Conservation (phyloP, 2,888 invertebrate genomes). For the Heliconius hortense region DNA sequence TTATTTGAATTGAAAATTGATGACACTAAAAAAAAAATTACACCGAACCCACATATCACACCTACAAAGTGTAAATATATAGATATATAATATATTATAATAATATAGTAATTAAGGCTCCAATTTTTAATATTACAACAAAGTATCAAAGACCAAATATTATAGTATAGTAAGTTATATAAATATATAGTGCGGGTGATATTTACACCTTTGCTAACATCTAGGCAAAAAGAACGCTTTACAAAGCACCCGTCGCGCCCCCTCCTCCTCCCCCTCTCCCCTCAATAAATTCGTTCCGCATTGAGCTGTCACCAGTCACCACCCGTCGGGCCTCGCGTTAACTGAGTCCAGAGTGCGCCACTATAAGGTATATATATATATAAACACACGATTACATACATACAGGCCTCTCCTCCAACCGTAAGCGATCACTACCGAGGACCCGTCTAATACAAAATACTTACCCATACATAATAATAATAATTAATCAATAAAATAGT, state of each 20-base stretch:
- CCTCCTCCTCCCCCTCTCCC: neutral
- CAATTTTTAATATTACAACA: constrained; percentile 8
- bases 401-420: constrained; percentile 40
- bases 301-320: constrained; percentile 47
- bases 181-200: neutral
- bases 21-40: neutral
- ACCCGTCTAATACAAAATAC: constrained; percentile 54
- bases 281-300: constrained; percentile 35
- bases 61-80: constrained; percentile 7
- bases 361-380: constrained; percentile 27
- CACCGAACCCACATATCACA: neutral
- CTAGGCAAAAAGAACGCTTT: constrained; percentile 35
- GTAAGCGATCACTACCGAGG: constrained; percentile 44
- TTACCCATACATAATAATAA: constrained; percentile 48
- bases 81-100: constrained; percentile 10
- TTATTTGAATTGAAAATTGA: neutral
- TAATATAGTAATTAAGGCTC: neutral
- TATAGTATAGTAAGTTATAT: neutral
- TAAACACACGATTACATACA: constrained; percentile 34
- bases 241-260: constrained; percentile 46
- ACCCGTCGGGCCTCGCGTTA: constrained; percentile 38
- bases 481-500: constrained; percentile 60
- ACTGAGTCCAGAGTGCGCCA: constrained; percentile 54
- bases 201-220: neutral
- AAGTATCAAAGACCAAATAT: neutral